phyloP scores from a whole-genome alignment of 2,797 vertebrate genomes.

The Sebastes elongatus region DNA sequence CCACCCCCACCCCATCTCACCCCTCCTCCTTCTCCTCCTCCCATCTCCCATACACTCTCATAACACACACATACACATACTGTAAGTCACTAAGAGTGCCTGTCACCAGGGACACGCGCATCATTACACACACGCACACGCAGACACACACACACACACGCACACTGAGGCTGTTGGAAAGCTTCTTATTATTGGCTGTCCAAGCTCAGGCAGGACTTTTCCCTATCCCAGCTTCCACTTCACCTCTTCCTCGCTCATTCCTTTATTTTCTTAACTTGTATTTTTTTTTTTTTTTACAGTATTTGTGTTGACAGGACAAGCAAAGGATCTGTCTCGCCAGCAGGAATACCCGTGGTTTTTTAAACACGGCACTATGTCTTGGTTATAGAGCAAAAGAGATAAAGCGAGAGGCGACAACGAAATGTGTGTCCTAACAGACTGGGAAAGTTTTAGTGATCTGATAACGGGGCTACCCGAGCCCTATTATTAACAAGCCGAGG shows the following conservation, averaged over 20 bases:
- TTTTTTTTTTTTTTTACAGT: neutral
- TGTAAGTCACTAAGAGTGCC: conserved; percentile 68
- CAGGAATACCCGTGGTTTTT: conserved; percentile 10
- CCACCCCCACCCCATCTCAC: too few species aligned
- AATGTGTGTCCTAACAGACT: conserved; percentile 7
- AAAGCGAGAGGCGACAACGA: conserved; percentile 20
- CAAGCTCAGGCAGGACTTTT: conserved; percentile 30
- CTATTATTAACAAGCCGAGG: neutral
- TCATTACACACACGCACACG: conserved; percentile 35
- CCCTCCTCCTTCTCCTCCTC: conserved; percentile 16
- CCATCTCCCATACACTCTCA: conserved; percentile 53
- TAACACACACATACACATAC: conserved; percentile 61
- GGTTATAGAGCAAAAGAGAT: conserved; percentile 3
- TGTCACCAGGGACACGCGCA: conserved; percentile 62
- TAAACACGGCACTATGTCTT: neutral
- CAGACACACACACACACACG: neutral
- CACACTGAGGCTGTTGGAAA: conserved; percentile 26
- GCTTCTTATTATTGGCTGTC: conserved; percentile 42
- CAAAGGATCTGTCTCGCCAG: neutral
- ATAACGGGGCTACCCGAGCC: conserved; percentile 20
- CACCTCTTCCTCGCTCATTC: neutral
- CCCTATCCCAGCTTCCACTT: conserved; percentile 1
- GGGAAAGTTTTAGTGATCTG: conserved; percentile 24
- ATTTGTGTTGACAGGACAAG: conserved; percentile 2
- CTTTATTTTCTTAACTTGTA: neutral